Conservation (phyloP, 2,888 invertebrate genomes). For the Lomographa bimaculata region DNA sequence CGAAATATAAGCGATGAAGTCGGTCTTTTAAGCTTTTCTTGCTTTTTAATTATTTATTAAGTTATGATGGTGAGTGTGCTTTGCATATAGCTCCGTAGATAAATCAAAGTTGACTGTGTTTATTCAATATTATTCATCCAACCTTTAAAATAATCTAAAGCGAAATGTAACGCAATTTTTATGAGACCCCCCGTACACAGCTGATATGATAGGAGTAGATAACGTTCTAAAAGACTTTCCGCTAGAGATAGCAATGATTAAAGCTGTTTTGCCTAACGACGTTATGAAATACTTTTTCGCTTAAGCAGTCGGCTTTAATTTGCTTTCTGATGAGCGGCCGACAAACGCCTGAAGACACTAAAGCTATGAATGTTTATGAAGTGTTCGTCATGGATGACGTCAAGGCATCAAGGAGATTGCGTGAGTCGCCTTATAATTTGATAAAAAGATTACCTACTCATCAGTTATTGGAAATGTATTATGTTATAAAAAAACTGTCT, state of each 20-base stretch:
- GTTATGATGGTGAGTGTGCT: too few relatives aligned
- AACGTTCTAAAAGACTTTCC: too few relatives aligned
- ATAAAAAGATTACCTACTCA: constrained; percentile 9
- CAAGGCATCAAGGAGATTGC: constrained; percentile 14
- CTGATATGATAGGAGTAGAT: too few relatives aligned
- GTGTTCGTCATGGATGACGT: constrained; percentile 22
- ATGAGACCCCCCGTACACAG: too few relatives aligned
- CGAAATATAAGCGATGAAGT: too few relatives aligned
- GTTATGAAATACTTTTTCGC: constrained; percentile 12
- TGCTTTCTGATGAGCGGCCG: constrained; percentile 39
- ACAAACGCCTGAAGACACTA: constrained; percentile 28
- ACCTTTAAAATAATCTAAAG: too few relatives aligned
- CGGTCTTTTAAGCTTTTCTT: too few relatives aligned
- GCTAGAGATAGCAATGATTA: not conserved
- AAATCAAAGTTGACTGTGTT: too few relatives aligned
- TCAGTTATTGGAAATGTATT: constrained; percentile 5
- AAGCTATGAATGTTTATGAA: constrained; percentile 36
- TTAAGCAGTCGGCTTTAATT: constrained; percentile 38
- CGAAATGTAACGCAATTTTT: too few relatives aligned
- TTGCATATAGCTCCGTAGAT: too few relatives aligned
- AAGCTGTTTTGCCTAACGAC: constrained; percentile 3
- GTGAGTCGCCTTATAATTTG: constrained; percentile 15
- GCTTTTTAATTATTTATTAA: too few relatives aligned
- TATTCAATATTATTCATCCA: too few relatives aligned
- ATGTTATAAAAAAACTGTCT: constrained; percentile 1